phyloP scores from a whole-genome alignment of 2,797 vertebrate species.

The Gallinago nigripennis region DNA sequence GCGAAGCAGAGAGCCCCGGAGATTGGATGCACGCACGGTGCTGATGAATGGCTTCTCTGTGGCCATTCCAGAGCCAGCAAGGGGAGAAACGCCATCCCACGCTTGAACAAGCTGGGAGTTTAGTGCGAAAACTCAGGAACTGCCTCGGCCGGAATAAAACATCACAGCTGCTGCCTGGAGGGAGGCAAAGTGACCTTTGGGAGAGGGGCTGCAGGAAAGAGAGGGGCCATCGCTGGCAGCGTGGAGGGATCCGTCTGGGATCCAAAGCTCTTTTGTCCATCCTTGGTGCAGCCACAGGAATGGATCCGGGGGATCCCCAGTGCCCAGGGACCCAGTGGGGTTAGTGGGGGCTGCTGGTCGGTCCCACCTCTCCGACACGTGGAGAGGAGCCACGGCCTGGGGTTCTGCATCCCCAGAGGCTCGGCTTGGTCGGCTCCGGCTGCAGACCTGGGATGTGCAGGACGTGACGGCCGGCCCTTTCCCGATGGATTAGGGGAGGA shows the following conservation, averaged over 20 bases:
- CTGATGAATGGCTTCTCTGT: slow-evolving; percentile 21
- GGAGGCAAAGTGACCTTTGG: not conserved
- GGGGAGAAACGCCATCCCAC: slow-evolving; percentile 35
- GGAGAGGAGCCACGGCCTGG: rapidly evolving
- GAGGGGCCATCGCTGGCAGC: not conserved
- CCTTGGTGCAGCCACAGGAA: not conserved
- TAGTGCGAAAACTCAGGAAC: not conserved
- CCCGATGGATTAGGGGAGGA: not conserved
- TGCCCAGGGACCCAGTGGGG: not conserved
- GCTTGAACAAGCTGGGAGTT: not conserved
- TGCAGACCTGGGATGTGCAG: not conserved
- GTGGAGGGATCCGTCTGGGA: not conserved
- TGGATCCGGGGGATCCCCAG: not conserved
- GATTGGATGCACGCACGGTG: slow-evolving; percentile 6
- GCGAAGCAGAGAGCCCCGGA: slow-evolving; percentile 9
- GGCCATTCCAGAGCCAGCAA: not conserved
- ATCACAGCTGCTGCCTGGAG: not conserved
- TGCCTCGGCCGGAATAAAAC: not conserved
- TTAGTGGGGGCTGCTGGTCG: not conserved
- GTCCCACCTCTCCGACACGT: rapidly evolving
- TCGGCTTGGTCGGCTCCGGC: rapidly evolving
- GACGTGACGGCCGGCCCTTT: rapidly evolving
- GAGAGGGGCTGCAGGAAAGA: not conserved
- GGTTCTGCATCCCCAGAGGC: not conserved
- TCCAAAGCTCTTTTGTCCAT: not conserved